Conservation (phyloP, 2,888 invertebrate genomes). For the Seladonia tumulorum region DNA sequence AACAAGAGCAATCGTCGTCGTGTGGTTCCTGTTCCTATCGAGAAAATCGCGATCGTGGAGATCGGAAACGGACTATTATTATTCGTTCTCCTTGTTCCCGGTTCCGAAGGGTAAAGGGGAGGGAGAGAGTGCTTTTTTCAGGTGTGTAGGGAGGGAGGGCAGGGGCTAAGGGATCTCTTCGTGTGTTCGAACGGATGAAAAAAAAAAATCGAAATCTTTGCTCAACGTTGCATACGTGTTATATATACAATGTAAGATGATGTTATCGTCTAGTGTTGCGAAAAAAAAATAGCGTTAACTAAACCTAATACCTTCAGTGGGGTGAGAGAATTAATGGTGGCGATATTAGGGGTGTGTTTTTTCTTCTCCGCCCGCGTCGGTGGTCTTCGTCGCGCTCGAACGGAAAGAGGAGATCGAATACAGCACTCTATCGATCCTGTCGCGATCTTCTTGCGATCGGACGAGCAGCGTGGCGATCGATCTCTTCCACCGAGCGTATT, state of each 20-base stretch:
- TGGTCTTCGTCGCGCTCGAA: slow-evolving; percentile 29
- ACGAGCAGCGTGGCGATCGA: not conserved
- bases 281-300: slow-evolving; percentile 52
- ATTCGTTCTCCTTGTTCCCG: slow-evolving; percentile 7
- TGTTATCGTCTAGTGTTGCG: slow-evolving; percentile 60
- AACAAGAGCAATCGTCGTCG: not conserved
- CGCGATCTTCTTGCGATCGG: not conserved
- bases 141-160: not conserved
- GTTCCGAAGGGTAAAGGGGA: not conserved
- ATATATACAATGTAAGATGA: slow-evolving; percentile 53
- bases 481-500: not conserved
- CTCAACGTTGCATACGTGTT: slow-evolving; percentile 70
- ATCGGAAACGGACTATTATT: slow-evolving; percentile 2
- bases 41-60: not conserved
- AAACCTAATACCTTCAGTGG: slow-evolving; percentile 14
- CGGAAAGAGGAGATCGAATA: not conserved
- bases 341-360: not conserved
- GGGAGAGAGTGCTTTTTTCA: not conserved
- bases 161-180: slow-evolving; percentile 48
- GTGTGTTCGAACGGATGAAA: slow-evolving; percentile 67
- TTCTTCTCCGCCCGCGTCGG: slow-evolving; percentile 35
- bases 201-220: slow-evolving; percentile 69
- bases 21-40: slow-evolving; percentile 13
- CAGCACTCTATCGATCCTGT: not conserved
- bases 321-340: not conserved